Conservation (phyloP, 2,888 invertebrate genomes). For the Tachina grossa region DNA sequence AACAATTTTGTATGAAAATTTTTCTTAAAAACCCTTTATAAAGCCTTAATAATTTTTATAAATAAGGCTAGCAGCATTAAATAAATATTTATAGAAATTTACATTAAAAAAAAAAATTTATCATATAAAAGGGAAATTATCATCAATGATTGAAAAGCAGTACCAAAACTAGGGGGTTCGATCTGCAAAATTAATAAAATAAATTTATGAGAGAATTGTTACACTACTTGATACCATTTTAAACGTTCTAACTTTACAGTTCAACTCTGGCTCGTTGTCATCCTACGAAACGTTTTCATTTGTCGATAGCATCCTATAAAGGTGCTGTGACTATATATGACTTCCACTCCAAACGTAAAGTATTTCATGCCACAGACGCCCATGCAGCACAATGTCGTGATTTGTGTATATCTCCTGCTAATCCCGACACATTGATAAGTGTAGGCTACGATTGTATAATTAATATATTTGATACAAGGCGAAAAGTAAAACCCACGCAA, state of each 20-base stretch:
- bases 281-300: conserved; percentile 80
- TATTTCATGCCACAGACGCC: conserved; percentile 77
- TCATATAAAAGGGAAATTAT: too few species aligned
- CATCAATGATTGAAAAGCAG: too few species aligned
- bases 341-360: conserved; percentile 78
- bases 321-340: conserved; percentile 81
- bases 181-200: not conserved
- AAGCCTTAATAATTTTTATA: too few species aligned
- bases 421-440: conserved; percentile 79
- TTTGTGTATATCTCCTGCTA: conserved; percentile 78
- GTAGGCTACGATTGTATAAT: conserved; percentile 82
- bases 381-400: conserved; percentile 82
- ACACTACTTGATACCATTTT: not conserved
- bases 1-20: too few species aligned
- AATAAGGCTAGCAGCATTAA: too few species aligned
- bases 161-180: too few species aligned
- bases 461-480: conserved; percentile 81
- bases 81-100: too few species aligned
- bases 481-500: conserved; percentile 76
- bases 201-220: not conserved
- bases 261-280: conserved; percentile 81
- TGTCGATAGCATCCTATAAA: conserved; percentile 79
- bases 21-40: too few species aligned
- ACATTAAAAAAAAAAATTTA: too few species aligned
- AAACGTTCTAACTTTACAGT: conserved; percentile 71